Evolutionary conservation across 1,140 invertebrate species (phyloP).

Genomic region (Aphaenogaster ashmeadi): DNA sequence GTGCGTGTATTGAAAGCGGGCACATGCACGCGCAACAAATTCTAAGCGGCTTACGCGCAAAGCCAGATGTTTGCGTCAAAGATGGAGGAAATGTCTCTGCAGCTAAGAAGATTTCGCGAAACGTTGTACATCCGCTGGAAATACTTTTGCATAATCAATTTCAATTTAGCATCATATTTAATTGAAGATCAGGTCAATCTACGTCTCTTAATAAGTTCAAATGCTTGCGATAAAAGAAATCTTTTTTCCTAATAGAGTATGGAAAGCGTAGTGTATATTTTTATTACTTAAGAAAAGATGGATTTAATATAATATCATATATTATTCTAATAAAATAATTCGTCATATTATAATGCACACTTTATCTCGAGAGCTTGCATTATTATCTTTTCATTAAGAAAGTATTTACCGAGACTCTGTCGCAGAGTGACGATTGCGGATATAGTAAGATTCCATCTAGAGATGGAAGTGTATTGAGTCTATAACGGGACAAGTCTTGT

Average conservation of each 20-base stretch:
- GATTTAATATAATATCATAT: not conserved
- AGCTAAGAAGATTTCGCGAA: slow-evolving; percentile 9
- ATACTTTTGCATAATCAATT: not conserved
- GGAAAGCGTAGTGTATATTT: not conserved
- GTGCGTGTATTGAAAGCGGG: not conserved
- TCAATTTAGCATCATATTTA: not conserved
- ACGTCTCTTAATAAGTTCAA: not conserved
- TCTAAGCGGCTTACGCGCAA: slow-evolving; percentile 68
- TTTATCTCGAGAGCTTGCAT: not conserved
- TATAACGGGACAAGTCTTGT: slow-evolving; percentile 27
- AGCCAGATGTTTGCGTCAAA: slow-evolving; percentile 40
- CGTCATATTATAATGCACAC: not conserved
- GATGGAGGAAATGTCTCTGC: slow-evolving; percentile 3
- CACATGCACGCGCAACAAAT: slow-evolving; percentile 34
- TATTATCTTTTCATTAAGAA: slow-evolving; percentile 13
- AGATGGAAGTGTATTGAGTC: not conserved
- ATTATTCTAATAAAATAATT: slow-evolving; percentile 1
- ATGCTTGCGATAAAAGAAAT: not conserved
- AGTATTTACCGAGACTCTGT: not conserved
- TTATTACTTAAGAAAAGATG: not conserved
- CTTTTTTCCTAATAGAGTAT: not conserved
- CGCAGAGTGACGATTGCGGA: not conserved
- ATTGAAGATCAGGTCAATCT: not conserved
- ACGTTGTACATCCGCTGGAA: not conserved
- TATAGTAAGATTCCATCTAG: not conserved